Evolutionary conservation across 2,797 vertebrate genomes (phyloP).

Genomic region (Coendou prehensilis): DNA sequence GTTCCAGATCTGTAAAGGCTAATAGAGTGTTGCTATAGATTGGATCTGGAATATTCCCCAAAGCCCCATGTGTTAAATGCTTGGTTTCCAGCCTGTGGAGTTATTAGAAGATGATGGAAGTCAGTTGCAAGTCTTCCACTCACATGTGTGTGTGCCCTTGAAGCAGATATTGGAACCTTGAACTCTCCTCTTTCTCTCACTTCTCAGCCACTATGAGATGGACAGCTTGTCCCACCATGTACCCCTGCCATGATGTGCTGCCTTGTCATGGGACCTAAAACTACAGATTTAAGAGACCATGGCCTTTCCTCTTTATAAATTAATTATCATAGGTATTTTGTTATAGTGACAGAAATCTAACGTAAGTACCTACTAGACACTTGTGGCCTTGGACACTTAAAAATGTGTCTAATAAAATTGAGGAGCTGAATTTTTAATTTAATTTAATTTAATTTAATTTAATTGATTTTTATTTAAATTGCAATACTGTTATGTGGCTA

Average conservation of each 20-base stretch:
- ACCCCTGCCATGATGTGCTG: not conserved
- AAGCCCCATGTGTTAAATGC: not conserved
- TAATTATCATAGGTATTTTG: not conserved
- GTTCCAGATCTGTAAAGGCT: not conserved
- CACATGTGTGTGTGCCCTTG: not conserved
- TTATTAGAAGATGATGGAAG: not conserved
- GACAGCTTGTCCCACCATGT: not conserved
- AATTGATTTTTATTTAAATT: constrained; percentile 32
- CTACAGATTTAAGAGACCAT: no score
- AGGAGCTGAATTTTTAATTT: not conserved
- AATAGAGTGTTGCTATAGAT: not conserved
- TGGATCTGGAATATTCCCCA: not conserved
- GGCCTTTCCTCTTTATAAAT: not conserved
- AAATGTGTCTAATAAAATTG: not conserved
- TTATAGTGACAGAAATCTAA: not conserved
- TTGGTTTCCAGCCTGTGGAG: not conserved
- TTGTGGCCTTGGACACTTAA: not conserved
- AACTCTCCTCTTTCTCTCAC: not conserved
- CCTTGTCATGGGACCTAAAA: not conserved
- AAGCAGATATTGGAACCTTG: not conserved
- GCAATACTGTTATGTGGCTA: not conserved
- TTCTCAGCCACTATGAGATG: not conserved
- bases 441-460: not conserved
- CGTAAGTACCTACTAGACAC: not conserved
- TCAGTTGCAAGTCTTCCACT: not conserved